Evolutionary conservation across 2,113 vertebrate genomes (phyloP), one percentile per base, ranked within the genome.

Genomic region (Perca schrenkii): DNA sequence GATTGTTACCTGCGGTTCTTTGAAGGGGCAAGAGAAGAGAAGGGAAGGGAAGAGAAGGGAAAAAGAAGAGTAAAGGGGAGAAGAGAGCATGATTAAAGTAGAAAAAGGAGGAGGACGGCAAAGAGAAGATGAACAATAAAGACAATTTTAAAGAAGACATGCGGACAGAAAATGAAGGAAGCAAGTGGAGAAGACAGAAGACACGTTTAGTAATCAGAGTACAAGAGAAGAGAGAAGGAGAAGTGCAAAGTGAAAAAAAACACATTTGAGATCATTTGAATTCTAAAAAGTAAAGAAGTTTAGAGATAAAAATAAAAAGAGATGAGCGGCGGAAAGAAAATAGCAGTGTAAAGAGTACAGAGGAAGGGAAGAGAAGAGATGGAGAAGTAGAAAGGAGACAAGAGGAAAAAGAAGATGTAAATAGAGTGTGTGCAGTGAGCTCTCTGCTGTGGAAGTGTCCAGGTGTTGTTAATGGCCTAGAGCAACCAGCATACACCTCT

Each of bases 391-490:
- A 61, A 19, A 19, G 10, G 2, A 3, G 25, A 43, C 6, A 62
- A 4, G 6, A 49, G 2, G 21, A 3, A 21, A 50, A 8, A 16
- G 12, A n/a, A 28, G 49, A n/a, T 4, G 62, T 50, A 74, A 80
- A 83, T 74, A 83, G 67, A 49, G 54, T 14, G 16, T 61, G 76
- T 67, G 74, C 80, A 79, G 60, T 14, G 84, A 81, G 80, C 80
- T 68, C 74, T 84, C 68, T 71, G 70, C 75, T 6, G 2, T 22
- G 25, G 75, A 79, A 13, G 72, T 28, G 71, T 66, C 71, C 86
- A 90, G 86, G 77, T 90, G 83, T 66, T 73, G 67, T 5, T 85
- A 16, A 56, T 19, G 63, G 76, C 82, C 88, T 47, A 15, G 11
- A 80, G 88, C 85, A 16, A 16, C 63, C 15, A 61, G 56, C 67